Evolutionary conservation across 2,113 vertebrate species (phyloP).

Genomic region (Echinops telfairi): DNA sequence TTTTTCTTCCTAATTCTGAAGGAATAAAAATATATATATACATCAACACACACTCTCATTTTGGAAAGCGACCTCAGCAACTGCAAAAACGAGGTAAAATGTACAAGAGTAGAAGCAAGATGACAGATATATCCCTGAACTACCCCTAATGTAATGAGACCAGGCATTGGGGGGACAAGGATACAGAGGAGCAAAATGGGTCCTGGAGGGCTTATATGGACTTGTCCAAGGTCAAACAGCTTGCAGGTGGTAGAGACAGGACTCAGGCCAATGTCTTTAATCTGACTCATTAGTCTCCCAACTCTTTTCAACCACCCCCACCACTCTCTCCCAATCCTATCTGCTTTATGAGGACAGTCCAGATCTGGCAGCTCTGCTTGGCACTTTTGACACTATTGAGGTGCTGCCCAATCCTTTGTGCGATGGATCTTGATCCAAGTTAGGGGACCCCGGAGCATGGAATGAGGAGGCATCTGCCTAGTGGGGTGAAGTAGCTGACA

Average conservation of each 20-base stretch:
- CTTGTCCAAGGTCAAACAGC: conserved; percentile 31
- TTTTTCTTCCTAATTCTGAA: too few species aligned
- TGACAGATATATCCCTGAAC: not conserved
- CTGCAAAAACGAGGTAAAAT: not conserved
- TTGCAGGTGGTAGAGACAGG: not conserved
- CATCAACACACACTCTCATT: not conserved
- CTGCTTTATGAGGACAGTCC: conserved; percentile 15
- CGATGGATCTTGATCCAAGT: not conserved
- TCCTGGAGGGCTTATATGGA: not conserved
- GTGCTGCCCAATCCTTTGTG: not conserved
- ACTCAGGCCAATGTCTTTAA: not conserved
- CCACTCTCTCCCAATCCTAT: conserved; percentile 27
- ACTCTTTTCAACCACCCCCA: conserved; percentile 22
- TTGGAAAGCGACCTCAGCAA: not conserved
- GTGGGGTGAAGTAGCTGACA: not conserved
- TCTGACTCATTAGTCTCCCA: conserved; percentile 63
- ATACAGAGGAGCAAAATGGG: not conserved
- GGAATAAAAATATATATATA: too few species aligned
- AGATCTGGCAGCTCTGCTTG: not conserved
- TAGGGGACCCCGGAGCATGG: not conserved
- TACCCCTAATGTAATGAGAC: not conserved
- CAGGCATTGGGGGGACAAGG: not conserved
- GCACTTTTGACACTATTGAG: not conserved
- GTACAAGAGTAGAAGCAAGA: not conserved
- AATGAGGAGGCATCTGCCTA: not conserved